Evolutionary conservation across 2,113 vertebrate genomes (phyloP).

Genomic region (Anolis carolinensis): DNA sequence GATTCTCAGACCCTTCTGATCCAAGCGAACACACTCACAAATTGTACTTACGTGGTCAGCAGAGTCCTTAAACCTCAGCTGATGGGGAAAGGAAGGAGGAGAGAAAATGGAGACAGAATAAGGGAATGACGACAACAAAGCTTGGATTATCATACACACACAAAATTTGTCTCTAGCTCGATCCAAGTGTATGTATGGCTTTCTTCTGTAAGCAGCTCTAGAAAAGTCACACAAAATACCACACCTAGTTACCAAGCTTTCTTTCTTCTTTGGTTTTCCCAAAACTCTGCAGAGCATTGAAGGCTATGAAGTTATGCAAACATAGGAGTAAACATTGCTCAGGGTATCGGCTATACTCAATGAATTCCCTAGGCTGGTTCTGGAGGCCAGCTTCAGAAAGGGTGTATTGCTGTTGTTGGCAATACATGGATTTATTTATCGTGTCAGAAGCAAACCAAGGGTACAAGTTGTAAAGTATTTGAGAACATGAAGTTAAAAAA

Average conservation of each 20-base stretch:
- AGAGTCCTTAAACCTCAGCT: conserved; percentile 95
- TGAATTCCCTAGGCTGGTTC: not conserved
- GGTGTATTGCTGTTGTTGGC: not conserved
- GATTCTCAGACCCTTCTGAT: conserved; percentile 74
- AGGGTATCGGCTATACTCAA: not conserved
- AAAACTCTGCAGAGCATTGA: not conserved
- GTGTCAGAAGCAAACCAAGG: too few species aligned
- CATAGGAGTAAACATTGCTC: not conserved
- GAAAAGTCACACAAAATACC: conserved; percentile 57
- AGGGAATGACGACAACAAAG: conserved; percentile 56
- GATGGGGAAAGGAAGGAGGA: conserved; percentile 81
- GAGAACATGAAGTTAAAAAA: too few species aligned
- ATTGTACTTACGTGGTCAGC: conserved; percentile 97
- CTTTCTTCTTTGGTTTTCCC: not conserved
- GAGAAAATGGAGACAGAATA: conserved; percentile 72
- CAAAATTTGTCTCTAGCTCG: conserved; percentile 46
- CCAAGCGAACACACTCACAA: conserved; percentile 83
- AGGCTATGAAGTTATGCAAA: not conserved
- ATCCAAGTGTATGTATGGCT: conserved; percentile 48
- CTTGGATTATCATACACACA: conserved; percentile 61
- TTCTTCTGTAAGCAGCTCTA: conserved; percentile 54
- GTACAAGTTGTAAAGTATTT: too few species aligned
- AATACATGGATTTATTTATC: too few species aligned
- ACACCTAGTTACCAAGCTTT: not conserved
- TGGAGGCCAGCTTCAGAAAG: not conserved